Conservation (phyloP, 2,113 vertebrate genomes). For the Silurus glanis region DNA sequence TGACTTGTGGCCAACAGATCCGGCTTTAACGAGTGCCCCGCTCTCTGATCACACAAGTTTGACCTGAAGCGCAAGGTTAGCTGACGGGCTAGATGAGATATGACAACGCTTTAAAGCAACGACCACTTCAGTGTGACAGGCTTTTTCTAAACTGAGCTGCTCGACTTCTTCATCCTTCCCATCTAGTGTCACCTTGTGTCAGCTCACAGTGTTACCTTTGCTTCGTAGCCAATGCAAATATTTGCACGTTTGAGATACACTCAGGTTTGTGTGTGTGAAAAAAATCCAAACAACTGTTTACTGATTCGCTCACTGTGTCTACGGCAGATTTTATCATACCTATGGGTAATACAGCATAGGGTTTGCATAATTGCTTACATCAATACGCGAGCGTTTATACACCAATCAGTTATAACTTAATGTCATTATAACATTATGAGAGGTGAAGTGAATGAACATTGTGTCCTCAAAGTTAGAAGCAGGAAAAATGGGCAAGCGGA, state of each 20-base stretch:
- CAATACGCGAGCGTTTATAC: too few species aligned
- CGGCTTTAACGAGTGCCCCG: slow-evolving; percentile 25
- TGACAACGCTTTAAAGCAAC: slow-evolving; percentile 20
- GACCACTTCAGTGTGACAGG: slow-evolving; percentile 38
- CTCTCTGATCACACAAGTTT: slow-evolving; percentile 48
- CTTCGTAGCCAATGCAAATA: slow-evolving; percentile 17
- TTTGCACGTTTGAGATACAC: background rate
- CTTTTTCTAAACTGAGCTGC: slow-evolving; percentile 27
- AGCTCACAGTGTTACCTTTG: background rate
- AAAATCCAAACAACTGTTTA: background rate
- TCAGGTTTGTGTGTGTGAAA: background rate
- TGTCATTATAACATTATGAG: too few species aligned
- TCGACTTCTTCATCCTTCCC: slow-evolving; percentile 11
- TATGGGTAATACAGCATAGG: background rate
- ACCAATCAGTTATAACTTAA: too few species aligned
- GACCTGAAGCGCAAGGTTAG: slow-evolving; percentile 42
- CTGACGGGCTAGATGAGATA: slow-evolving; percentile 25
- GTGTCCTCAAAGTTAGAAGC: too few species aligned
- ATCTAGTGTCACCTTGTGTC: slow-evolving; percentile 22
- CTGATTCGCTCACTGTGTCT: background rate
- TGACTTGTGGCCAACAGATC: slow-evolving; percentile 28
- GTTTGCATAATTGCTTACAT: too few species aligned
- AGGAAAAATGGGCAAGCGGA: too few species aligned
- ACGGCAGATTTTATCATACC: too few species aligned
- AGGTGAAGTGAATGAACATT: too few species aligned